Conservation (phyloP, 2,888 invertebrate species). For the Ceramica pisi region DNA sequence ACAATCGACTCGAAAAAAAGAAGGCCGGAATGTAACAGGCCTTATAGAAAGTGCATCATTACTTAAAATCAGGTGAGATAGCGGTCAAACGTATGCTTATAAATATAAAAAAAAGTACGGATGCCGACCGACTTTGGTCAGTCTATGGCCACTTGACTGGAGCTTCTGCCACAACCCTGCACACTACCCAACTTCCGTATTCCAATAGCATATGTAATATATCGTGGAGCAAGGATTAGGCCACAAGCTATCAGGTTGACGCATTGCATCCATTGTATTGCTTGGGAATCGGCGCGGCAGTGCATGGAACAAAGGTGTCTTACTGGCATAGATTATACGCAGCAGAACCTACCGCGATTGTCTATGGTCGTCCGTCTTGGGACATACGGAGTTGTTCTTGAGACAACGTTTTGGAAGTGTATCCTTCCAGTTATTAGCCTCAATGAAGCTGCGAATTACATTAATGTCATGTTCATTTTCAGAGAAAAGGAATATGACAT, state of each 20-base stretch:
- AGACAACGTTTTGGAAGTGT: not conserved
- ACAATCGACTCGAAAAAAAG: too few relatives aligned
- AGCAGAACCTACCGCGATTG: slow-evolving; percentile 49
- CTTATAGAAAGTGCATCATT: too few relatives aligned
- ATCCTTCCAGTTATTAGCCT: not conserved
- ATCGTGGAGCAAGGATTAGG: slow-evolving; percentile 73
- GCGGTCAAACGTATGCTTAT: too few relatives aligned
- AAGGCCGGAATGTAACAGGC: too few relatives aligned
- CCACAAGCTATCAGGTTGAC: slow-evolving; percentile 81
- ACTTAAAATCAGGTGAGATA: too few relatives aligned
- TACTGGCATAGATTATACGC: slow-evolving; percentile 71
- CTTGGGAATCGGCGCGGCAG: slow-evolving; percentile 74
- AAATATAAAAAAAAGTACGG: too few relatives aligned
- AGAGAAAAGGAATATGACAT: too few relatives aligned
- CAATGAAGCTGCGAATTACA: too few relatives aligned
- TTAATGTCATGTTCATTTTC: too few relatives aligned
- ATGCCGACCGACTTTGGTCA: not conserved
- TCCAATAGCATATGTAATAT: slow-evolving; percentile 67
- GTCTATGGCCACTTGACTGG: not conserved
- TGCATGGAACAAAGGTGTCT: slow-evolving; percentile 77
- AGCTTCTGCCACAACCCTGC: slow-evolving; percentile 39
- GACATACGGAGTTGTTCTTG: slow-evolving; percentile 35
- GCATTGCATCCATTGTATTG: slow-evolving; percentile 79
- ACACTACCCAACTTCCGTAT: slow-evolving; percentile 31
- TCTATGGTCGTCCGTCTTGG: slow-evolving; percentile 47